Evolutionary conservation across 2,113 vertebrate species (phyloP), one percentile per base, ranked within the genome.

Genomic region (Crypturellus undulatus): DNA sequence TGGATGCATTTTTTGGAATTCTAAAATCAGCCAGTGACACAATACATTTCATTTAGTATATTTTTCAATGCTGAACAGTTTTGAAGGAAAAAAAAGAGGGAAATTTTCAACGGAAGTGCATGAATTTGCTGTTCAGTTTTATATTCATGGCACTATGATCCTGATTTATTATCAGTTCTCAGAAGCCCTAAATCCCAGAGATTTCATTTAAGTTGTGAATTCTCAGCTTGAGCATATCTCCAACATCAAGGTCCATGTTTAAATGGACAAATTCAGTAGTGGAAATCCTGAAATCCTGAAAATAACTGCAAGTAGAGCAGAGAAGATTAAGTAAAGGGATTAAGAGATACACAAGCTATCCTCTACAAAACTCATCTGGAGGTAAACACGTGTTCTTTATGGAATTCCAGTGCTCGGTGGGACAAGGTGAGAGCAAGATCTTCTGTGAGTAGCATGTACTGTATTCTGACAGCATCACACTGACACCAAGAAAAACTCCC

Each of bases 241-340:
- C 12, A n/a, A 17, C 60, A 51, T 45, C 7, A 42, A 65, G 96
- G 91, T 69, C n/a, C 70, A 90, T 62, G 79, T 11, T 96, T 89
- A 92, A 96, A 97, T 47, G 78, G 92, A 90, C 88, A 90, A 96
- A 96, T 72, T 80, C 54, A 84, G 73, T 17, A 91, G 47, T 56
- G 89, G 89, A 96, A 95, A 81, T 89, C 54, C 58, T 87, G 72
- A 94, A 96, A 92, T 80, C 5, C 65, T 68, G 54, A 88, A 92
- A 94, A 93, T 92, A 94, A 97, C 60, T 75, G 87, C 83, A 92
- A 95, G 82, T 63, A 89, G 91, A 93, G 78, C 89, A 96, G 64
- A 70, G 94, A 95, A 92, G 73, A 77, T 80, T 95, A 94, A 91
- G 89, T 77, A 94, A 97, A 92, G 13, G 79, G 77, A 62, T 96